Evolutionary conservation across 2,113 vertebrate species (phyloP).

Genomic region (Mormoops blainvillei): DNA sequence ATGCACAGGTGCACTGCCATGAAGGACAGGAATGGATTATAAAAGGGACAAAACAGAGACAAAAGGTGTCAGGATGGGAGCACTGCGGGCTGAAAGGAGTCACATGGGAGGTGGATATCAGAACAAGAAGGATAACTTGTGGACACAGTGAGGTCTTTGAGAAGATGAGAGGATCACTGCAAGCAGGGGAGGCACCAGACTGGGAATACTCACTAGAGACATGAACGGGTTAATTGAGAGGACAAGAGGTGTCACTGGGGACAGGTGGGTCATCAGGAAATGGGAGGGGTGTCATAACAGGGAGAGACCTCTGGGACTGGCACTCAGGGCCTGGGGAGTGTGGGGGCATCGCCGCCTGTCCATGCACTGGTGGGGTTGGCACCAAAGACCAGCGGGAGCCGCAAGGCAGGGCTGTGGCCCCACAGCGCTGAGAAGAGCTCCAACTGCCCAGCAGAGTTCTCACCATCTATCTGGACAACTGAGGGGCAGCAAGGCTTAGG

Average conservation of each 20-base stretch:
- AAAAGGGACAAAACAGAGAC: background rate
- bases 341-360: background rate
- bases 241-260: background rate
- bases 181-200: background rate
- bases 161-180: background rate
- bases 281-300: background rate
- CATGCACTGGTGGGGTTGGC: conserved; percentile 70
- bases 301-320: background rate
- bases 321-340: background rate
- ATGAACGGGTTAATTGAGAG: background rate
- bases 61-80: background rate
- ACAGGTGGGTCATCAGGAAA: background rate
- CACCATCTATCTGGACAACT: conserved; percentile 60
- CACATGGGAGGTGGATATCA: background rate
- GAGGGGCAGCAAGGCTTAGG: background rate
- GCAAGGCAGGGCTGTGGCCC: conserved; percentile 34
- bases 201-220: background rate
- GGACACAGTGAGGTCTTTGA: background rate
- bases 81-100: background rate
- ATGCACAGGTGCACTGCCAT: conserved; percentile 80
- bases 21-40: background rate
- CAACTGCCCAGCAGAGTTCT: conserved; percentile 58
- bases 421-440: conserved; percentile 52
- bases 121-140: background rate
- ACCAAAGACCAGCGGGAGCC: conserved; percentile 56